A percentile compares a stretch with the other conserved stretches of the same genome.
phyloP scores from a whole-genome alignment of 2,797 vertebrate genomes.

The Brotula barbata region DNA sequence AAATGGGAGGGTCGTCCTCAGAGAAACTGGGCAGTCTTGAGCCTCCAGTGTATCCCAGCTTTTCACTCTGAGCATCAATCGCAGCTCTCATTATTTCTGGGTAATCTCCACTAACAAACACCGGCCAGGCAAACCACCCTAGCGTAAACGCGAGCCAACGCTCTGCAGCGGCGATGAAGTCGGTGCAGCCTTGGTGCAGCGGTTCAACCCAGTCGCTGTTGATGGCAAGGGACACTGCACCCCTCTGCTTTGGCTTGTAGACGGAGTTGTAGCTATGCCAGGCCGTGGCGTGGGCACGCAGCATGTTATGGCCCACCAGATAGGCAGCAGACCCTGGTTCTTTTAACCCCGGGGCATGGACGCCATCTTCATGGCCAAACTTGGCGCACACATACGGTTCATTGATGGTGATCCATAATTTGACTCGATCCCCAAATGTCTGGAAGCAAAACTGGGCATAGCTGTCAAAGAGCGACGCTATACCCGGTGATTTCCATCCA shows the following conservation, averaged over 20 bases:
- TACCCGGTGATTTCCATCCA: constrained; percentile 75
- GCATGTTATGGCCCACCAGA: constrained; percentile 78
- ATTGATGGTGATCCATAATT: constrained; percentile 86
- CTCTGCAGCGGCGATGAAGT: constrained; percentile 74
- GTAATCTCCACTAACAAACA: constrained; percentile 85
- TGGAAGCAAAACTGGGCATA: constrained; percentile 84
- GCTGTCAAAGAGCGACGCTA: constrained; percentile 72
- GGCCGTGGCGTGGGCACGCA: constrained; percentile 79
- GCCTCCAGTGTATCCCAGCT: constrained; percentile 58
- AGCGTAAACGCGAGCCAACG: constrained; percentile 76
- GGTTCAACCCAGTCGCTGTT: constrained; percentile 82
- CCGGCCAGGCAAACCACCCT: constrained; percentile 83
- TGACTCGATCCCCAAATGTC: constrained; percentile 82
- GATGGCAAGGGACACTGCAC: constrained; percentile 75
- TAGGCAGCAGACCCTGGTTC: constrained; percentile 75
- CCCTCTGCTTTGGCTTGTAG: constrained; percentile 76
- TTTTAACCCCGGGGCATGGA: constrained; percentile 75
- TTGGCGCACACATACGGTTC: constrained; percentile 76
- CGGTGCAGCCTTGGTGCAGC: constrained; percentile 50
- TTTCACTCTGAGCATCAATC: constrained; percentile 74
- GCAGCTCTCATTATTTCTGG: constrained; percentile 77
- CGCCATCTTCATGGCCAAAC: constrained; percentile 72
- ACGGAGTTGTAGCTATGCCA: constrained; percentile 81
- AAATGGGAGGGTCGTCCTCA: constrained; percentile 66
- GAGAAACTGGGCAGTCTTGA: constrained; percentile 80